phyloP scores from a whole-genome alignment of 1,140 invertebrate species.

The Brachystomella parvula region DNA sequence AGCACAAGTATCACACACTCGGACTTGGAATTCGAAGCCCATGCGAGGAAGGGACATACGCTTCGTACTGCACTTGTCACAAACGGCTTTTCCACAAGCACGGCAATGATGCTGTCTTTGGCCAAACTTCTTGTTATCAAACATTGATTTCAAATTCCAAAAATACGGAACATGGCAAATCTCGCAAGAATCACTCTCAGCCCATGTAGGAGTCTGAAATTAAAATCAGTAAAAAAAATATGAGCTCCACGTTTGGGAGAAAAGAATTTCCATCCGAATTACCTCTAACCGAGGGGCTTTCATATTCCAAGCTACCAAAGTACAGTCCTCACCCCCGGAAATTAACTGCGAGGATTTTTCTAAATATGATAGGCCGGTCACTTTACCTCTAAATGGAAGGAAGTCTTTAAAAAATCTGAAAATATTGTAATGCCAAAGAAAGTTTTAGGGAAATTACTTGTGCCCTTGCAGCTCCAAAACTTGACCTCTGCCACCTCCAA shows the following conservation, averaged over 20 bases:
- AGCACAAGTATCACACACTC: slow-evolving; percentile 89
- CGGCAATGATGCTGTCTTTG: slow-evolving; percentile 81
- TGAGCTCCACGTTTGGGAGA: background rate
- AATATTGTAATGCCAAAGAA: background rate
- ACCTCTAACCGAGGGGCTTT: slow-evolving; percentile 71
- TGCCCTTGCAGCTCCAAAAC: slow-evolving; percentile 97
- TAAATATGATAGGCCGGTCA: slow-evolving; percentile 74
- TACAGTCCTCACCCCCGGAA: slow-evolving; percentile 86
- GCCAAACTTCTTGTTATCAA: slow-evolving; percentile 88
- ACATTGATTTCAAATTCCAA: slow-evolving; percentile 90
- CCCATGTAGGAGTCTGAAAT: slow-evolving; percentile 79
- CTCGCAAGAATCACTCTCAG: slow-evolving; percentile 86
- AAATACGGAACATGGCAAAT: slow-evolving; percentile 91
- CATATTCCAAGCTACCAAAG: slow-evolving; percentile 94
- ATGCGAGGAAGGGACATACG: slow-evolving; percentile 82
- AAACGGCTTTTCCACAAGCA: slow-evolving; percentile 84
- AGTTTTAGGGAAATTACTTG: slow-evolving; percentile 50
- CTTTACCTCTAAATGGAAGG: slow-evolving; percentile 57
- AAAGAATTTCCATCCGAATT: slow-evolving; percentile 19
- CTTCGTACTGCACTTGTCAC: slow-evolving; percentile 81
- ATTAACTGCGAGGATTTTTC: slow-evolving; percentile 70
- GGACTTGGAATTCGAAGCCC: slow-evolving; percentile 96
- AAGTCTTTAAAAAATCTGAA: background rate
- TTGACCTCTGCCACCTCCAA: slow-evolving; percentile 90
- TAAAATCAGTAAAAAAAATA: slow-evolving; percentile 23